Base-by-base conservation (phyloP, 2,113 vertebrate species). In the Lasiurus cinereus region DNA sequence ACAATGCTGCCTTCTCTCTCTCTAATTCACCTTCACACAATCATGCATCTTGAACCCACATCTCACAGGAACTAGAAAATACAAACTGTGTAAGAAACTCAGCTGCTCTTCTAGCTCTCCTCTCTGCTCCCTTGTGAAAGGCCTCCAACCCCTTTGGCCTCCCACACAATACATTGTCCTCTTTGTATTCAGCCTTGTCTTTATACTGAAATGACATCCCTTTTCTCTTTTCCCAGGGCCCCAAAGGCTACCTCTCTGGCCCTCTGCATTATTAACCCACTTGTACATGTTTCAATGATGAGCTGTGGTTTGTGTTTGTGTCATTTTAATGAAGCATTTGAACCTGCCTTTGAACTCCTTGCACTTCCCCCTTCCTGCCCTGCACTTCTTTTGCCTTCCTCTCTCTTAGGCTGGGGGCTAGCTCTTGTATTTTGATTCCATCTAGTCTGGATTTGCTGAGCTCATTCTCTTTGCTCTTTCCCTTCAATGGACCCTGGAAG, bases 161-260 rank as follows among this genome's bases (percentile, higher is more conserved):
- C 56, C 36, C 74, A 56, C 14, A 80, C 88, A 96, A 96, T 83
- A 93, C 88, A 93, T 76, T 92, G 66, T 87, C 56, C 16, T 85
- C 87, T 96, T 95, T 95, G 82, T 96, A 22, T 94, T 88, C 82
- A 62, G 83, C 89, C 18, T 80, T 73, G 73, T 93, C 78, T 77
- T 96, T 69, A 88, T 36, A 33, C n/a, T 91, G 52, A 96, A 95
- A 39, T 83, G 92, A 93, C 83, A 94, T 91, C 97, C 54, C 69
- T 83, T 96, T 91, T 96, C 91, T 95, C 94, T 93, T 86, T 66
- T 88, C 89, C 78, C 93, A 96, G 93, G 93, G 91, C 89, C 91
- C 80, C 66, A 76, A 2, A 0, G 0, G 72, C 91, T 94, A 88
- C 93, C 90, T 93, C 91, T 91, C 73, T 69, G 92, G 89, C 62